Percentiles rank a stretch among this genome's conserved stretches.
Conservation (phyloP, 1,140 invertebrate genomes). For the Brevipalpus yothersi region DNA sequence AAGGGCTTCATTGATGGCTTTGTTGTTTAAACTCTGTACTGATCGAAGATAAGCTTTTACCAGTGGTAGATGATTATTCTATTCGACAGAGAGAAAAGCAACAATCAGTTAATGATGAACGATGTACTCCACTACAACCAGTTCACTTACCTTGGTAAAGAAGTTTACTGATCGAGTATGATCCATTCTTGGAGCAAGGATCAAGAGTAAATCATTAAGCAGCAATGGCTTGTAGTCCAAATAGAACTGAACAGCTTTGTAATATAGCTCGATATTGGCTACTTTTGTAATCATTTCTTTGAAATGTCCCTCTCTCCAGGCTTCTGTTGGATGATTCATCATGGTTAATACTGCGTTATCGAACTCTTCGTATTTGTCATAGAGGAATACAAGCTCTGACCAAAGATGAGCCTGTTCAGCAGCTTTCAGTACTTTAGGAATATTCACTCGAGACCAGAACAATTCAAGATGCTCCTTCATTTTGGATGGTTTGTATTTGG, state of each 20-base stretch:
- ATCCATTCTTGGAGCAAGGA: slow-evolving; percentile 90
- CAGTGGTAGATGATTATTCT: slow-evolving; percentile 59
- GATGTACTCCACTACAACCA: slow-evolving; percentile 8
- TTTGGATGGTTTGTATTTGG: slow-evolving; percentile 94
- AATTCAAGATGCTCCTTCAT: slow-evolving; percentile 97
- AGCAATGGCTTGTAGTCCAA: slow-evolving; percentile 89
- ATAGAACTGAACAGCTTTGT: slow-evolving; percentile 98
- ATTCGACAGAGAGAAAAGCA: slow-evolving; percentile 38
- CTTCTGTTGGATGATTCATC: slow-evolving; percentile 95
- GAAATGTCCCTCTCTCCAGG: slow-evolving; percentile 97
- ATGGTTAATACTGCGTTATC: slow-evolving; percentile 97
- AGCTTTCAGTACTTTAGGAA: slow-evolving; percentile 91
- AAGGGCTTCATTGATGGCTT: slow-evolving; percentile 94
- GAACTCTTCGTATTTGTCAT: slow-evolving; percentile 99
- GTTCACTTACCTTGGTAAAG: slow-evolving; percentile 36
- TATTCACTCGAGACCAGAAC: slow-evolving; percentile 99
- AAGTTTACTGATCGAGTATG: slow-evolving; percentile 58
- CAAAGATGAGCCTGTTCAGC: slow-evolving; percentile 95
- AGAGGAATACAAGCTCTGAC: slow-evolving; percentile 96
- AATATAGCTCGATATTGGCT: slow-evolving; percentile 97
- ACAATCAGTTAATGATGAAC: too few species aligned
- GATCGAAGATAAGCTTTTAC: slow-evolving; percentile 93
- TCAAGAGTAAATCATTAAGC: slow-evolving; percentile 82
- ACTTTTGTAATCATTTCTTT: slow-evolving; percentile 98
- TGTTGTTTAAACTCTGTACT: slow-evolving; percentile 95